Conservation (phyloP, 2,797 vertebrate genomes). For the Novumbra hubbsi region DNA sequence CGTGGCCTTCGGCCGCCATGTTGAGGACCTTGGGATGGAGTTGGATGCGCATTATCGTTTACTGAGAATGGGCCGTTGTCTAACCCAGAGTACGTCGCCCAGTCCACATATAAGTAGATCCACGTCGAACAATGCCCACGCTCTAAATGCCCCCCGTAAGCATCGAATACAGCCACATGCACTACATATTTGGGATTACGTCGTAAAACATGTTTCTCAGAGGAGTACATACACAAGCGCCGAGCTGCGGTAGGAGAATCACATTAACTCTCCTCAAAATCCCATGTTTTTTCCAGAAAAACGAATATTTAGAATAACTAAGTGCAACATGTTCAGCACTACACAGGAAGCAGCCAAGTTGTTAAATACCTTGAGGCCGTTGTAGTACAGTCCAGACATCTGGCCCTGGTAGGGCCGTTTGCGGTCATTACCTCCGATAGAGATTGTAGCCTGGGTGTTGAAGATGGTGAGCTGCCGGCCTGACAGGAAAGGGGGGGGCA, state of each 20-base stretch:
- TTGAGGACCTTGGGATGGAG: constrained; percentile 76
- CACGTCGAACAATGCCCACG: background rate
- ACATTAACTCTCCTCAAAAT: background rate
- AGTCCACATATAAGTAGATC: background rate
- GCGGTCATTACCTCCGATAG: constrained; percentile 93
- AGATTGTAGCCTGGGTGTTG: constrained; percentile 98
- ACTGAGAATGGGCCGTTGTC: background rate
- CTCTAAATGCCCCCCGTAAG: background rate
- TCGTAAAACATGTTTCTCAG: background rate
- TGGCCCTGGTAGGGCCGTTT: constrained; percentile 96
- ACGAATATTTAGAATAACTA: background rate
- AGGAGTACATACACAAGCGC: background rate
- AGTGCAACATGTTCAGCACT: background rate
- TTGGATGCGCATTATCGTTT: background rate
- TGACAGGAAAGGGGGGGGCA: constrained; percentile 47
- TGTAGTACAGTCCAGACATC: constrained; percentile 96
- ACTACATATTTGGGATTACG: background rate
- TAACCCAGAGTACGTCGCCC: background rate
- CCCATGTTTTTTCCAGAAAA: background rate
- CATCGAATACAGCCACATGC: background rate
- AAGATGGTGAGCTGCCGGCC: constrained; percentile 99
- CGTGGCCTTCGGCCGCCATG: constrained; percentile 93
- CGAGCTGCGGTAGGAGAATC: no score
- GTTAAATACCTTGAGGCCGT: constrained; percentile 81
- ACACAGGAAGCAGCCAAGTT: background rate